These are phyloP conservation scores for Erebia palarica DNA, from an alignment of 2,888 invertebrate genomes.

Conservation along the genomic window DNA sequence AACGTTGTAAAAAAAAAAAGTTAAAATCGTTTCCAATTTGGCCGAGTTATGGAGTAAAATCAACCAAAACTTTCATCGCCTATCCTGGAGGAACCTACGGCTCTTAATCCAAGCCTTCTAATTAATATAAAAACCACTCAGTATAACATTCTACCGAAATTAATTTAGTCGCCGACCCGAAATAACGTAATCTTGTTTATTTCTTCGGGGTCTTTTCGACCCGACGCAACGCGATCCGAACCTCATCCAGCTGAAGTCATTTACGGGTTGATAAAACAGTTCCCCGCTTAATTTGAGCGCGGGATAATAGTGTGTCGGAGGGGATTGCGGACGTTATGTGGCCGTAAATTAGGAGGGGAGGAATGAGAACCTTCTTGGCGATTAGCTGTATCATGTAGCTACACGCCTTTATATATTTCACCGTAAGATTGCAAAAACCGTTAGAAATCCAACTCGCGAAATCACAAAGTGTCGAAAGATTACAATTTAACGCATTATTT, in stretches of 20 bases:
- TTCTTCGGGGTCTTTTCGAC: constrained; percentile 28
- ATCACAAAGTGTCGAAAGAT: too few relatives aligned
- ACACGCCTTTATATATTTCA: not conserved
- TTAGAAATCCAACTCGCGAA: too few relatives aligned
- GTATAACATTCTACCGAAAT: not conserved
- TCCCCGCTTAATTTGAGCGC: constrained; percentile 58
- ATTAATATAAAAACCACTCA: constrained; percentile 4
- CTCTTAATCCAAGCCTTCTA: not conserved
- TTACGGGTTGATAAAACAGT: constrained; percentile 57
- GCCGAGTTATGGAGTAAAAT: too few relatives aligned
- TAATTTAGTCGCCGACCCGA: not conserved
- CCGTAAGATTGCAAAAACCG: too few relatives aligned
- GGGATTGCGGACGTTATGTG: constrained; percentile 62
- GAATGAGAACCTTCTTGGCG: constrained; percentile 14
- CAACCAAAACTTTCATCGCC: too few relatives aligned
- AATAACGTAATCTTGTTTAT: constrained; percentile 26
- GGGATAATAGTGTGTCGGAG: constrained; percentile 58
- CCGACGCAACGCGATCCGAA: constrained; percentile 35
- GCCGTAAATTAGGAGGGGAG: constrained; percentile 54
- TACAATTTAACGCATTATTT: too few relatives aligned
- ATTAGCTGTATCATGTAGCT: constrained; percentile 12
- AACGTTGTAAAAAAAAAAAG: too few relatives aligned
- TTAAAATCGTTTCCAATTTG: too few relatives aligned
- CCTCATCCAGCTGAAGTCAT: constrained; percentile 40
- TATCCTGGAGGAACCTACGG: too few relatives aligned